These are phyloP conservation scores for Calcarius lapponicus DNA, from an alignment of 2,797 vertebrate genomes.

Conservation along the genomic window DNA sequence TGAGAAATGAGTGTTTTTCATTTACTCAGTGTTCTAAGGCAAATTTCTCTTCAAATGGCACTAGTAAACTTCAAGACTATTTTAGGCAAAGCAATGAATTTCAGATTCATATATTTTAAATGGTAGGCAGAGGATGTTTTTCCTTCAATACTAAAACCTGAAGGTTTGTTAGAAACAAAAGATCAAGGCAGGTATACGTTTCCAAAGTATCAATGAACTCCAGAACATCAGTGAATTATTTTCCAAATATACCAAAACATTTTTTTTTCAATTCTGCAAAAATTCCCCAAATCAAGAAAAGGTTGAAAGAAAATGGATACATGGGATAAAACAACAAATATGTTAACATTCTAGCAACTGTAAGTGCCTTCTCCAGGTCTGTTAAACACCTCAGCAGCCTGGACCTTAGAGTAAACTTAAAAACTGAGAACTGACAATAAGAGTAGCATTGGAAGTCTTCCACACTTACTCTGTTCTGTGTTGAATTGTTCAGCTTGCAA, in stretches of 20 bases:
- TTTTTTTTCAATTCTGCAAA: not conserved
- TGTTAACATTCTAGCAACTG: not conserved
- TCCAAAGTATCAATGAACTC: not conserved
- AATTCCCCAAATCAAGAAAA: not conserved
- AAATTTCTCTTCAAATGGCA: constrained; percentile 50
- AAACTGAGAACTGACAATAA: not conserved
- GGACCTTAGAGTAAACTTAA: not conserved
- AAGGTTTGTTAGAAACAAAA: not conserved
- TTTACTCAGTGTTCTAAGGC: constrained; percentile 39
- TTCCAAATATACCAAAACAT: not conserved
- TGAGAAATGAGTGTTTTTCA: constrained; percentile 14
- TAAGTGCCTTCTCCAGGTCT: not conserved
- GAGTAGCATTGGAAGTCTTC: not conserved
- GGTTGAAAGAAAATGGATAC: not conserved
- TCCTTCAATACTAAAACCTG: constrained; percentile 26
- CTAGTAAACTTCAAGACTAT: not conserved
- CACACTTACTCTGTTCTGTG: not conserved
- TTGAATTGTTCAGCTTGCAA: not conserved
- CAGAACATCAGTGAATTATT: not conserved
- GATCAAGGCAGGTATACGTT: not conserved
- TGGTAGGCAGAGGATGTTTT: not conserved
- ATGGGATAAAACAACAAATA: not conserved
- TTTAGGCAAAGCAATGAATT: constrained; percentile 32
- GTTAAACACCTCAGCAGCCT: not conserved
- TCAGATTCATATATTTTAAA: constrained; percentile 22